These are phyloP conservation scores for Aphaenogaster ashmeadi DNA, from an alignment of 1,140 invertebrate species.

Conservation along the genomic window DNA sequence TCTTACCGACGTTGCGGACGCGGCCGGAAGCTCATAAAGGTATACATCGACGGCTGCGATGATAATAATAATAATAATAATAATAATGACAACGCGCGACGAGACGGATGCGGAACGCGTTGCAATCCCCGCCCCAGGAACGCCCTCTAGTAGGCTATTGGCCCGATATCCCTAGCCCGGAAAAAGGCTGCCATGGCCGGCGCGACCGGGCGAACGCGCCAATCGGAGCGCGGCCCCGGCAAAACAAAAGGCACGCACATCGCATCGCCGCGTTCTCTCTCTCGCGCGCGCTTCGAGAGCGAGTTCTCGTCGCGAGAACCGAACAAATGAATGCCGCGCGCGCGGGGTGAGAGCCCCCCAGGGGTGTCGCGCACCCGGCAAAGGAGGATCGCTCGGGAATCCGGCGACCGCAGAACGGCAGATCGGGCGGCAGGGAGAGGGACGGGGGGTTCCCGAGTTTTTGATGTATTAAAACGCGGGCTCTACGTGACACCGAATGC, in stretches of 20 bases:
- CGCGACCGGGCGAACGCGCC: conserved; percentile 83
- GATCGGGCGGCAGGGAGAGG: conserved; percentile 4
- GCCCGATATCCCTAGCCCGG: conserved; percentile 83
- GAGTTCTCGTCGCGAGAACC: conserved; percentile 78
- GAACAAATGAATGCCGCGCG: conserved; percentile 83
- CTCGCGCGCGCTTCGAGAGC: conserved; percentile 74
- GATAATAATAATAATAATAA: conserved; percentile 81
- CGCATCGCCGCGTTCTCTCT: conserved; percentile 31
- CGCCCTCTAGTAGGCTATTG: conserved; percentile 86
- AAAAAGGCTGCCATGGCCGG: conserved; percentile 86
- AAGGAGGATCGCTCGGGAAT: conserved; percentile 60
- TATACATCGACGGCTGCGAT: conserved; percentile 61
- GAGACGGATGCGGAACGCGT: conserved; percentile 74
- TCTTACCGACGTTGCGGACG: conserved; percentile 70
- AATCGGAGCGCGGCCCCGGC: conserved; percentile 82
- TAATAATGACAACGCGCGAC: conserved; percentile 48
- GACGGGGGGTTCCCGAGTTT: conserved; percentile 80
- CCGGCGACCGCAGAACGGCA: conserved; percentile 7
- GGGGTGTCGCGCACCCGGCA: conserved; percentile 71
- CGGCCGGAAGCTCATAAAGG: conserved; percentile 75
- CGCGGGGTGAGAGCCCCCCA: conserved; percentile 70
- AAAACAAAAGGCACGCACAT: conserved; percentile 85
- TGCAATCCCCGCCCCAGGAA: conserved; percentile 84
- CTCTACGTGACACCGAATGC: conserved; percentile 87
- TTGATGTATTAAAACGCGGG: conserved; percentile 87